phyloP scores from a whole-genome alignment of 2,113 vertebrate genomes.

The Myiozetetes cayanensis region DNA sequence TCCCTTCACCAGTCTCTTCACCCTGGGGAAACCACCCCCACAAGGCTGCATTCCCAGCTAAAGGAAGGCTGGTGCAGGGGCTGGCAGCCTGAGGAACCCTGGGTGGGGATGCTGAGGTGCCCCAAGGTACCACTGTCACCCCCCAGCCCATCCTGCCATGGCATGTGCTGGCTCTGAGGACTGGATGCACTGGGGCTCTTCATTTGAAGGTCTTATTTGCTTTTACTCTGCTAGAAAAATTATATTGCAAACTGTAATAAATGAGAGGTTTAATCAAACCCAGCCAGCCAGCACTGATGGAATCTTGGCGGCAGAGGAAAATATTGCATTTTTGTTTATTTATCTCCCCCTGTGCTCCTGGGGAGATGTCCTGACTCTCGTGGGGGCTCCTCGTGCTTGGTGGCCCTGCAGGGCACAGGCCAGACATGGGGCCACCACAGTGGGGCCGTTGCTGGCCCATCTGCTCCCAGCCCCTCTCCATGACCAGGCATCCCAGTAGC shows the following conservation, averaged over 20 bases:
- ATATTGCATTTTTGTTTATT: not conserved
- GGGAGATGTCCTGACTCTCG: rapidly evolving
- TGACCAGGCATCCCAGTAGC: not conserved
- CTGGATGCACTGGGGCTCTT: not conserved
- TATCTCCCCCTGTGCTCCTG: not conserved
- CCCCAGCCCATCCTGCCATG: rapidly evolving
- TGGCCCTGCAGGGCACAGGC: rapidly evolving
- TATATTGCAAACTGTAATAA: not conserved
- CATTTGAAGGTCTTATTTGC: not conserved
- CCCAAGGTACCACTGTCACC: not conserved
- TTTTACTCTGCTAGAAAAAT: not conserved
- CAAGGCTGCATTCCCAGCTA: rapidly evolving
- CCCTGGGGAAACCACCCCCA: not conserved
- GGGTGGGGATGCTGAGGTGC: not conserved
- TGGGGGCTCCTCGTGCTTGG: rapidly evolving
- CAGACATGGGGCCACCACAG: not conserved
- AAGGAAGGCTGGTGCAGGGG: not conserved
- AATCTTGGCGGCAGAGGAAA: not conserved
- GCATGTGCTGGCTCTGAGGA: not conserved
- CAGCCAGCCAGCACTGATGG: slow-evolving; percentile 22
- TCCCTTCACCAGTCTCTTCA: not conserved
- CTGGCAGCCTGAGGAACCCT: not conserved
- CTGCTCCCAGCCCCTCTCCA: not conserved
- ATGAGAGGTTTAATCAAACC: not conserved
- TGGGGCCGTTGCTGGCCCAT: not conserved